Base-by-base conservation (phyloP, 2,113 vertebrate species). In the Limnothrissa miodon region DNA sequence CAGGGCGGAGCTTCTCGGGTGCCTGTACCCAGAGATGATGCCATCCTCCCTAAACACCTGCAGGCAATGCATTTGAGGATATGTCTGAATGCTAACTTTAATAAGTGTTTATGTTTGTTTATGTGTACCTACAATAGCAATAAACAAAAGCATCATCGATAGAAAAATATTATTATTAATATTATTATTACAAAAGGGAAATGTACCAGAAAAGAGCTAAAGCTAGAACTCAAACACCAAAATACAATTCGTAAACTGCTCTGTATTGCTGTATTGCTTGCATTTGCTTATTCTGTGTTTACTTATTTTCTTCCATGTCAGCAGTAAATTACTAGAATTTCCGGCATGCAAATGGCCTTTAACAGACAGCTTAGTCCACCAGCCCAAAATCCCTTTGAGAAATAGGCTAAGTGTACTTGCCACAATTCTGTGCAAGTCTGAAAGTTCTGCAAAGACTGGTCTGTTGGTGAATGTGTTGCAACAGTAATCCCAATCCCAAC, bases 11-110 rank as follows among this genome's bases (percentile, higher is more conserved):
- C 95, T 97, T 81, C 87, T 89, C 0, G 96, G 96, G 85, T 94
- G 92, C 0, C 94, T 91, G 87, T 97, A 97, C 0, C 96, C 97
- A 0, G 96, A 95, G 86, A 96, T 90, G 90, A 97, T 96, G 81
- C 95, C 88, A 10, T 96, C 95, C 89, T 97, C 97, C 85, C 94
- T 94, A 90, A 96, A 97, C 82, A 96, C 95, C 96, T 98, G 87
- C 17, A 79, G 56, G 39, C 11, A 36, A 78, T n/a, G 33, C 59
- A 74, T 45, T 11, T 51, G 19, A 13, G 10, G n/a, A 62, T 21
- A 56, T 48, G 7, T 21, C 10, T 56, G 1, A 23, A 1, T 56
- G 1, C 46, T 48, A n/a, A 48, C 46, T 42, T 2, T 42, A 42
- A 42, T 6, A n/a, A n/a, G n/a, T n/a, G n/a, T n/a, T n/a, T n/a